Evolutionary conservation across 2,113 vertebrate species (phyloP).

Genomic region (Laterallus jamaicensis): DNA sequence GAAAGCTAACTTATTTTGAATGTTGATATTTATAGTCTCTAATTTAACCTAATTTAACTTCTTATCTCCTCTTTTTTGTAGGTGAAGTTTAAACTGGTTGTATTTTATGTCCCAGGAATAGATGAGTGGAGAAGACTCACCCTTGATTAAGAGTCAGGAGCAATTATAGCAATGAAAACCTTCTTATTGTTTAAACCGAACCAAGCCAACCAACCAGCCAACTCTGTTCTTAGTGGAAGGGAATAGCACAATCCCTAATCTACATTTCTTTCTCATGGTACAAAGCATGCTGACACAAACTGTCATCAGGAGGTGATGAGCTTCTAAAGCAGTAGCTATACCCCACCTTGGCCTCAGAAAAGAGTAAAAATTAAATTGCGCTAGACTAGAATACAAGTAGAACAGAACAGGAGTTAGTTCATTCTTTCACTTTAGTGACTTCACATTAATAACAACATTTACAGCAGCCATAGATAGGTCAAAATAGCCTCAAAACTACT

Average conservation of each 20-base stretch:
- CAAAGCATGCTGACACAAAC: not conserved
- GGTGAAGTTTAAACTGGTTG: not conserved
- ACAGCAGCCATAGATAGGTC: not conserved
- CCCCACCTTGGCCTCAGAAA: not conserved
- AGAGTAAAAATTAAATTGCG: not conserved
- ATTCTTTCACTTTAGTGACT: not conserved
- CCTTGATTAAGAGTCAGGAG: not conserved
- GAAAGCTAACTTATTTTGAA: not conserved
- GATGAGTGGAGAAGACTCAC: not conserved
- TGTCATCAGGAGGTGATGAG: not conserved
- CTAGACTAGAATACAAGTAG: not conserved
- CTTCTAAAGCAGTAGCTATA: not conserved
- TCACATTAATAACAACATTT: not conserved
- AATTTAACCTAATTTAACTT: not conserved
- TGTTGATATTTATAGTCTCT: not conserved
- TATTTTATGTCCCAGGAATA: not conserved
- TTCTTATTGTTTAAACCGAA: not conserved
- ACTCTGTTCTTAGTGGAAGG: not conserved
- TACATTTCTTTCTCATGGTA: not conserved
- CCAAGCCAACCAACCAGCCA: not conserved
- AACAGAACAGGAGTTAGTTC: not conserved
- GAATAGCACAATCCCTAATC: not conserved
- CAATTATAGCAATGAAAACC: not conserved
- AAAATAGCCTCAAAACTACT: not conserved
- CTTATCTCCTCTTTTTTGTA: not conserved